phyloP scores from a whole-genome alignment of 2,797 vertebrate genomes.

The Hybognathus amarus region DNA sequence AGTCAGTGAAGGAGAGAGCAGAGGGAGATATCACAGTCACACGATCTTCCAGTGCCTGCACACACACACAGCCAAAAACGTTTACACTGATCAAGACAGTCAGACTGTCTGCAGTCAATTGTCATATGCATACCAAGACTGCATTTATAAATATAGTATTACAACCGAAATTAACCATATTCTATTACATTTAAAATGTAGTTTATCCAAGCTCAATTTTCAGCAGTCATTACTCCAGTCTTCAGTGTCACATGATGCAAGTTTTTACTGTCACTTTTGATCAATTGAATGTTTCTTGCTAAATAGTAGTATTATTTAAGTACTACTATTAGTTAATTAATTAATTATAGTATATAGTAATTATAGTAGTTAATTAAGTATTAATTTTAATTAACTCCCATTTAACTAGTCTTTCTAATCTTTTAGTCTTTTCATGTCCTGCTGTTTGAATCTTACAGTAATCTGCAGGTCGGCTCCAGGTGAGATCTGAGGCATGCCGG shows the following conservation, averaged over 20 bases:
- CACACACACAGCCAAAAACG: constrained; percentile 34
- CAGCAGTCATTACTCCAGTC: background rate
- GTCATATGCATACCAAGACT: background rate
- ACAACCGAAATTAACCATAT: background rate
- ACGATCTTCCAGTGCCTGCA: constrained; percentile 89
- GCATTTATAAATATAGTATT: background rate
- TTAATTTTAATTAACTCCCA: no score
- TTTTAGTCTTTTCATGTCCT: background rate
- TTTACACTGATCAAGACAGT: constrained; percentile 27
- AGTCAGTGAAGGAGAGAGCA: constrained; percentile 89
- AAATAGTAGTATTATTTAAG: no score
- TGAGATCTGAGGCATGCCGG: constrained; percentile 82
- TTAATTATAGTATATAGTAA: no score
- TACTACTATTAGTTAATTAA: no score
- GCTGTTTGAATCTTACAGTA: constrained; percentile 80
- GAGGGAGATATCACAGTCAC: constrained; percentile 87
- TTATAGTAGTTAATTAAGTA: no score
- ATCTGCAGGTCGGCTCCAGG: constrained; percentile 87
- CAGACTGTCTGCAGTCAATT: constrained; percentile 17
- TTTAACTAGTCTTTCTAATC: background rate
- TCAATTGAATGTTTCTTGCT: background rate
- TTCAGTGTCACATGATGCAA: background rate
- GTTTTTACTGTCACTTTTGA: background rate
- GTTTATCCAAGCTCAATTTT: background rate
- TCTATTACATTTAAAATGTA: background rate